Conservation (phyloP, 1,140 invertebrate species). For the Bombus difficillimus region DNA sequence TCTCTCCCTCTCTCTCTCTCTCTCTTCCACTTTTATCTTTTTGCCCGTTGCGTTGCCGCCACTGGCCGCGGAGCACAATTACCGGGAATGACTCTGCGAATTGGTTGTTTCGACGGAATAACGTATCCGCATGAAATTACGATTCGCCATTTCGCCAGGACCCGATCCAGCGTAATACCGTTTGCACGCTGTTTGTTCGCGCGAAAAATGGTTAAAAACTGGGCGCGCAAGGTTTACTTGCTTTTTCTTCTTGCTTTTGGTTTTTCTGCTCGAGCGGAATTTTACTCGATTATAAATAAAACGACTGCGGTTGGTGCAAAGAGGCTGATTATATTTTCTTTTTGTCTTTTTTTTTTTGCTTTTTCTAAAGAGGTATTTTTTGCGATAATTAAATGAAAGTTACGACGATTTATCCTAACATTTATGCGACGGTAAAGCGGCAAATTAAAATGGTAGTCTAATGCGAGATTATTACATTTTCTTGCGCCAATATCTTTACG, state of each 20-base stretch:
- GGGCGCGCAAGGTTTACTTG: not conserved
- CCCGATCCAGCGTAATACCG: slow-evolving; percentile 16
- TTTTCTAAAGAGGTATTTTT: not conserved
- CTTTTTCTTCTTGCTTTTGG: not conserved
- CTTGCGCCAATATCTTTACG: no score
- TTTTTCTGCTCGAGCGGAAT: not conserved
- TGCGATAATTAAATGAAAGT: not conserved
- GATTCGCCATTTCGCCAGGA: slow-evolving; percentile 24
- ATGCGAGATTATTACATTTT: no score
- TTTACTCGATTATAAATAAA: not conserved
- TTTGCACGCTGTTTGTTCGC: slow-evolving; percentile 11
- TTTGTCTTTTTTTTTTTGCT: not conserved
- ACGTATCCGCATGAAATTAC: slow-evolving; percentile 55
- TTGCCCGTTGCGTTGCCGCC: not conserved
- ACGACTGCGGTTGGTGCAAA: not conserved
- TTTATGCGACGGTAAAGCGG: not conserved
- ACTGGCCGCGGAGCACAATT: slow-evolving; percentile 22
- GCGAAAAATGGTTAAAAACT: not conserved
- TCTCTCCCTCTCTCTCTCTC: not conserved
- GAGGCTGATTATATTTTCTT: not conserved
- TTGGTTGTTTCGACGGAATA: slow-evolving; percentile 51
- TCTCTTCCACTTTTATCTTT: not conserved
- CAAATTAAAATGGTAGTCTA: no score
- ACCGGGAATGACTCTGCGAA: slow-evolving; percentile 50
- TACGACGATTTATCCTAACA: not conserved